Base-by-base conservation (phyloP, 2,888 invertebrate species). In the Drosophila koepferae region DNA sequence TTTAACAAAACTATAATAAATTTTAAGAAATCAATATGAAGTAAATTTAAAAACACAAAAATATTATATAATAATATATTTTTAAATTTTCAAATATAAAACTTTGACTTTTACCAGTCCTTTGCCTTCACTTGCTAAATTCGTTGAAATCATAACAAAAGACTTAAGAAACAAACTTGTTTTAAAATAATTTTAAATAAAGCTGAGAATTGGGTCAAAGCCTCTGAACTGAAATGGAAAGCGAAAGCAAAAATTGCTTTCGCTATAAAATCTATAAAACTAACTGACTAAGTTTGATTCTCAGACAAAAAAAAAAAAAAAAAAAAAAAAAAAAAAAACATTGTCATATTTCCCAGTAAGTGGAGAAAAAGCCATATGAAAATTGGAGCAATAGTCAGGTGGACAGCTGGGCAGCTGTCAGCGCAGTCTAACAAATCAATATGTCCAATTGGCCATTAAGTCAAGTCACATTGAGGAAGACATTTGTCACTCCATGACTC, bases 231-330 rank as follows among this genome's bases (percentile, higher is more conserved):
- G 84, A 86, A 85, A 85, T 89, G 85, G 89, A 85, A 85, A 85
- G 85, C 86, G 81, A 89, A 88, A 88, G 85, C 89, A 83, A 72
- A 81, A 77, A 78, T 83, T 83, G 86, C 85, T 89, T 89, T 85
- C 87, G 86, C 82, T 86, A 60, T 28, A 41, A 16, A 5, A 46
- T 38, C 51, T 43, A 20, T 43, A 16, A 49, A 54, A n/a, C 34
- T 34, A 54, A n/a, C 34, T 34, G 59, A 58, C 55, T 74, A 67
- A 85, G 68, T 74, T 71, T 55, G 76, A 75, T 12, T 71, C 68
- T 69, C 69, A 63, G 51, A 9, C 54, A 44, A 48, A 43, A 4
- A 46, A 23, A 44, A 16, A 55, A 10, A 72, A 23, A 44, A 16
- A 55, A 10, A 72, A 48, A 43, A 4, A 46, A 44, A 48, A 43